Evolutionary conservation across 2,113 vertebrate species (phyloP), one percentile per base, ranked within the genome.

Genomic region (Cygnus buccinator): DNA sequence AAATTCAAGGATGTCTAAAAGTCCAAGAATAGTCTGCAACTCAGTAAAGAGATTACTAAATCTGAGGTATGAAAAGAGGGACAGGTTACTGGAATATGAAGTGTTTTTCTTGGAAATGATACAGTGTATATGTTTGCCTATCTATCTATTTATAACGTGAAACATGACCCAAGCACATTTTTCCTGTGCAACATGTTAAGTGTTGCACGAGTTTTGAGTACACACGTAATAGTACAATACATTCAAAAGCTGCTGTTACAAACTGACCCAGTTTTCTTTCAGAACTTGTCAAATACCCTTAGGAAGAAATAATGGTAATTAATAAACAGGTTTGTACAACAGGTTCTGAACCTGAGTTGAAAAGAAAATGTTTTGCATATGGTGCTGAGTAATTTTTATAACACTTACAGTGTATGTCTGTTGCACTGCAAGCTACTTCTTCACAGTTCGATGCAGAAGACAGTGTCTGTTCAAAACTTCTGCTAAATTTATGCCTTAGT

Each of bases 141-240:
- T 89, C 78, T 89, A 50, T 66, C 89, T 97, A 95, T 97, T 97
- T 97, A 94, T 96, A 97, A 91, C 77, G 81, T 7, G 88, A 93
- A 97, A 97, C 74, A 73, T 92, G 79, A 95, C 59, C 48, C 93
- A 90, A 93, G 84, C 35, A 90, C 33, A 62, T 89, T 96, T 88
- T 93, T 89, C 26, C 57, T 94, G 29, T 78, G 84, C 63, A 83
- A 92, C 89, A 85, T 59, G 46, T 72, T 73, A 80, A 74, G 68
- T 87, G 46, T 78, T 87, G 52, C 75, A 43, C 2, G 5, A 70
- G 59, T 83, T 75, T 59, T 73, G 55, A 89, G 77, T 82, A 44
- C 28, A 59, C 66, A 73, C 37, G 23, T 76, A 84, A 61, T 41
- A 43, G 37, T 63, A 52, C 96, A 86, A 71, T 70, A 61, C 20